These are phyloP conservation scores for Drosophila mimica DNA, from an alignment of 2,888 invertebrate species.

Conservation along the genomic window DNA sequence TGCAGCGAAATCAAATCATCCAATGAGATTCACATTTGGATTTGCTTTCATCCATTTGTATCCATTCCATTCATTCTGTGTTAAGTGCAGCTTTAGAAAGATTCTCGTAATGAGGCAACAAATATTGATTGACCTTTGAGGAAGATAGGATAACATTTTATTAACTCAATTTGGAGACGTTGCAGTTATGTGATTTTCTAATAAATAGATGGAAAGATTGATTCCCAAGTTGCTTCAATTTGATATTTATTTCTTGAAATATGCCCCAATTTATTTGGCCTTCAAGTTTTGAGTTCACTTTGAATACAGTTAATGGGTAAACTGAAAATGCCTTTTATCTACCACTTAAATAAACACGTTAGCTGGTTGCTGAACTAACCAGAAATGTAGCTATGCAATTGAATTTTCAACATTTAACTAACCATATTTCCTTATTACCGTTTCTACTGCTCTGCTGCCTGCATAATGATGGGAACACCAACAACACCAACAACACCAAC, in stretches of 20 bases:
- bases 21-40: slow-evolving; percentile 36
- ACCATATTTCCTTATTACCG: slow-evolving; percentile 77
- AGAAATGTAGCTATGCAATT: slow-evolving; percentile 50
- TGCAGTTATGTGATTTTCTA: not conserved
- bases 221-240: not conserved
- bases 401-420: slow-evolving; percentile 77
- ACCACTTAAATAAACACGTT: not conserved
- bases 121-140: too few relatives aligned
- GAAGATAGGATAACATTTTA: not conserved
- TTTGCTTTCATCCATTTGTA: slow-evolving; percentile 1
- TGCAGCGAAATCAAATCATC: slow-evolving; percentile 2
- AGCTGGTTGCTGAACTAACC: slow-evolving; percentile 3
- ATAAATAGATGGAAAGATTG: not conserved
- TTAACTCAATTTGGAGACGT: not conserved
- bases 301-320: slow-evolving; percentile 1
- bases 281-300: not conserved
- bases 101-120: not conserved
- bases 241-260: not conserved
- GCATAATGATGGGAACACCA: slow-evolving; percentile 38
- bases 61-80: not conserved
- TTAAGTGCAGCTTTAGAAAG: not conserved
- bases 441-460: slow-evolving; percentile 42
- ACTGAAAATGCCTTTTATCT: not conserved
- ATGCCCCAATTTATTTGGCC: not conserved
- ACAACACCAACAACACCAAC: not conserved